Conservation (phyloP, 2,888 invertebrate genomes). For the Drosophila austrosaltans region DNA sequence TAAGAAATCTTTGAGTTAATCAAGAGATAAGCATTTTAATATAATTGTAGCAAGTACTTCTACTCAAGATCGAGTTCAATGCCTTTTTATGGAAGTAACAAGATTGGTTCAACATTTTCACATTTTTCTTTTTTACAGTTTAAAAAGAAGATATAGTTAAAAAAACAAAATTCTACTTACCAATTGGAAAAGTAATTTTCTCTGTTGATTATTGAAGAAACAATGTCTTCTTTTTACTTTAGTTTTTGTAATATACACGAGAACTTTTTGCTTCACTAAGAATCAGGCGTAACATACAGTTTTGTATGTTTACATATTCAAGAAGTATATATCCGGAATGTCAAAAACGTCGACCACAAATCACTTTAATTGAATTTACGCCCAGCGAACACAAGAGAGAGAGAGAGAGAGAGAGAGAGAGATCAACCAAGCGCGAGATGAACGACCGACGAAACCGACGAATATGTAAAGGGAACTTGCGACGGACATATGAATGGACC, state of each 20-base stretch:
- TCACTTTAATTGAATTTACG: constrained; percentile 75
- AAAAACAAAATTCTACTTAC: background rate
- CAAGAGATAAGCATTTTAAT: too few species aligned
- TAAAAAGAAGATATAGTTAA: background rate
- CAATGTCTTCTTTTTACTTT: constrained; percentile 10
- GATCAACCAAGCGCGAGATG: constrained; percentile 30
- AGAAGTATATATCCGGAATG: constrained; percentile 49
- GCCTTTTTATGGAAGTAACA: background rate
- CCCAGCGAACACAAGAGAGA: constrained; percentile 53
- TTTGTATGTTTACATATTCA: constrained; percentile 49
- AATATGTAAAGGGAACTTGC: background rate
- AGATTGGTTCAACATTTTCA: background rate
- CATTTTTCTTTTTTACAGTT: background rate
- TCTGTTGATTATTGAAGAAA: constrained; percentile 16
- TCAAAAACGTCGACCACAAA: constrained; percentile 71
- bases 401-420: constrained; percentile 39
- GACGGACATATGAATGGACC: constrained; percentile 8
- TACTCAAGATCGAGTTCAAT: background rate
- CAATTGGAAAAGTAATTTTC: constrained; percentile 1
- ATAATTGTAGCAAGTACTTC: too few species aligned
- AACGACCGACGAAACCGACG: constrained; percentile 13
- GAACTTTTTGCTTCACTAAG: constrained; percentile 46
- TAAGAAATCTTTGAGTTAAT: too few species aligned
- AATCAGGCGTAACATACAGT: constrained; percentile 55
- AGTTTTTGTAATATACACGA: constrained; percentile 2